Base-by-base conservation (phyloP, 2,797 vertebrate genomes). In the Anguilla marmorata region DNA sequence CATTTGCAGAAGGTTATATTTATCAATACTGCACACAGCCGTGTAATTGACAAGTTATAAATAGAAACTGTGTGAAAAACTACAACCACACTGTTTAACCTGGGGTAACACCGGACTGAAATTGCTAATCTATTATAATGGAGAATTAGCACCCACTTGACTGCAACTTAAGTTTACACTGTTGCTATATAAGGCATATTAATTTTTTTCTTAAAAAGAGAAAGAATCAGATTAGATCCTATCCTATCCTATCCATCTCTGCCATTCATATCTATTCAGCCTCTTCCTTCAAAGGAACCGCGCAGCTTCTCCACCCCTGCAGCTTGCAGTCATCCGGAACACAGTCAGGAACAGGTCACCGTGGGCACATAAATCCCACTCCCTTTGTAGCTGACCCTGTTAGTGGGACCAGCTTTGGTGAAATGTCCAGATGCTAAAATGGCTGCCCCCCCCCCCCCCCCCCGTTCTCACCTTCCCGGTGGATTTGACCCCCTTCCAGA, bases 401-500 rank as follows among this genome's bases (percentile, higher is more conserved):
- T 11, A 27, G 63, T 7, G 2, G 63, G 7, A 27, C 63, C 63
- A 69, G 52, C n/a, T n/a, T n/a, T 27, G n/a, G 63, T 30, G 3
- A 69, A 37, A 30, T 14, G 27, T 33, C 30, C 74, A 19, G 69
- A 76, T 41, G 33, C 74, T 4, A 16, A 37, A 33, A 66, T 27
- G 60, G 21, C 27, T 45, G 74, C 1, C 74, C 37, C 37, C 63
- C 2, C 21, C 1, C 21, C 4, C n/a, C 69, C 27, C 4, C 69
- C 27, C 50, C 6, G 5, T 9, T 50, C 50, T 94, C 90, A 94
- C 95, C 95, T 97, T 98, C 88, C 96, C 96, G 27, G 93, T 95
- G 69, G 93, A 93, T 93, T 96, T 98, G 88, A 98, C 94, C 89
- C 96, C 95, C 91, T 96, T 97, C 94, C 96, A 97, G 89, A 97